Evolutionary conservation across 1,140 invertebrate genomes (phyloP), one percentile per base, ranked within the genome.

Genomic region (Proales similis): DNA sequence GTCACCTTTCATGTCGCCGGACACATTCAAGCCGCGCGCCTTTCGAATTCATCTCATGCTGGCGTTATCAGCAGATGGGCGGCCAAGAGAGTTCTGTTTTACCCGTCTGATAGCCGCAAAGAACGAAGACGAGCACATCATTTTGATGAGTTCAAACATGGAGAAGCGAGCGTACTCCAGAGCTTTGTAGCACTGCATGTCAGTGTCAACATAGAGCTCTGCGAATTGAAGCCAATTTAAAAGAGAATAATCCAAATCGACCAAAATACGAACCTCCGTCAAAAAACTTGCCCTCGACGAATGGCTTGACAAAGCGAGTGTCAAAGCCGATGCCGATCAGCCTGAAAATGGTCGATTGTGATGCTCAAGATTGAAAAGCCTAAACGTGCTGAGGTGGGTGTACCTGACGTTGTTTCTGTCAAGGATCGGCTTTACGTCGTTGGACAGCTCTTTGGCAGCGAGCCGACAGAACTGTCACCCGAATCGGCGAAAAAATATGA

Each of bases 391-490:
- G n/a, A n/a, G n/a, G n/a, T n/a, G 14, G 14, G 14, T 4, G n/a
- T 38, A 53, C 48, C 48, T 32, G 12, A 57, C 36, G 45, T 57
- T 57, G 22, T 57, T 12, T 3, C 45, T 7, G 32, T 57, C 51
- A 20, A 57, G 45, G 39, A 24, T 14, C 30, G 51, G 51, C 26
- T 57, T 57, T 42, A 57, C 45, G 27, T 24, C 17, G 20, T n/a
- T 57, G 7, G 51, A 57, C 4, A 57, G 38, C 36, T 57, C 51
- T 27, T 57, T 57, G 4, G 51, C 51, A 27, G 33, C 33, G 27
- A 57, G 51, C 51, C 51, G 17, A 42, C 51, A 57, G 51, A 43
- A 57, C 36, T 57, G 51, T 57, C 51, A 57, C 26, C 51, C 51
- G 45, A 57, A 57, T 57, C 51, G 5, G 4, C 51, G 33, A 19